Percentiles rank a stretch among this genome's conserved stretches.
Conservation (phyloP, 2,797 vertebrate genomes). For the Parauchenoglanis punctatus region DNA sequence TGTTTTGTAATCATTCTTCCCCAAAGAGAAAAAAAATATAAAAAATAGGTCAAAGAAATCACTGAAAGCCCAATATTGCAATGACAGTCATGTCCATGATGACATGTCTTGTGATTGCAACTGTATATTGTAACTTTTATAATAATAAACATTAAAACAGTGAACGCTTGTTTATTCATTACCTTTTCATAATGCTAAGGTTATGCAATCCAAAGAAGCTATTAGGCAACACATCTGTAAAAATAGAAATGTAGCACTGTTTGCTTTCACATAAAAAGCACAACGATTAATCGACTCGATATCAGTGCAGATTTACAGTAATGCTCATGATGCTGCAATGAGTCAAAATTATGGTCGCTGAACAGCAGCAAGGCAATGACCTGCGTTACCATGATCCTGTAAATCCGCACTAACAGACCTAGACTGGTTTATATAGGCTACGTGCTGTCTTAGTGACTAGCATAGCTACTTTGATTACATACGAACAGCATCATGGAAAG, state of each 20-base stretch:
- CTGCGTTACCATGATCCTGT: background rate
- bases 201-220: background rate
- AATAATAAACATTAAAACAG: background rate
- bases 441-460: background rate
- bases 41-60: too few relatives aligned
- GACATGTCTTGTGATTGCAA: too few relatives aligned
- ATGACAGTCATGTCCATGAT: too few relatives aligned
- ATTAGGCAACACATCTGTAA: background rate
- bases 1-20: too few relatives aligned
- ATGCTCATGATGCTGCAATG: background rate
- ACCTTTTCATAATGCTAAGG: background rate
- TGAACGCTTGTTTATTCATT: background rate
- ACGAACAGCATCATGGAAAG: background rate
- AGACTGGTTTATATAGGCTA: too few relatives aligned
- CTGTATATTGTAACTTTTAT: background rate
- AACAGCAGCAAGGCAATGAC: background rate
- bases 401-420: background rate
- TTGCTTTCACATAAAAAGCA: background rate
- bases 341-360: slow-evolving; percentile 32
- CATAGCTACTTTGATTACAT: background rate
- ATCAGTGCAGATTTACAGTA: background rate
- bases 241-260: background rate
- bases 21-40: too few relatives aligned
- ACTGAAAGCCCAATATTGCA: too few relatives aligned
- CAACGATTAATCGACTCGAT: background rate